Base-by-base conservation (phyloP, 2,797 vertebrate species). In the Lepilemur septentrionalis region DNA sequence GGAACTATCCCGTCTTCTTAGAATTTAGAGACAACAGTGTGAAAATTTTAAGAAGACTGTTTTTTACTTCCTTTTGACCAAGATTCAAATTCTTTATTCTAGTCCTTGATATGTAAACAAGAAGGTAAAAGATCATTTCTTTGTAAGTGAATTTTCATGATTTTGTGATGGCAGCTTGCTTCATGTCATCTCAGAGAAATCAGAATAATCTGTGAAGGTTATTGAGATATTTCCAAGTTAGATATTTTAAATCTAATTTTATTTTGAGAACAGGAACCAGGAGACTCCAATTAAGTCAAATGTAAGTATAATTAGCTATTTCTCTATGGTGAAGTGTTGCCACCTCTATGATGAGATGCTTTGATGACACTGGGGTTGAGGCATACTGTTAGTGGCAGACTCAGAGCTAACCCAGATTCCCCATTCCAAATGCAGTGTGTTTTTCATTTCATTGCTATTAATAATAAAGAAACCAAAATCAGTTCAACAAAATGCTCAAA, bases 251-350 rank as follows among this genome's bases (percentile, higher is more conserved):
- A 94, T 38, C 25, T 63, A 61, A 86, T 84, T 84, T 94, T n/a
- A 82, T 79, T 94, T 93, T 89, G 59, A 91, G 95, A 96, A 81
- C 7, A 86, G 23, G 48, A 70, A 28, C 30, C 41, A 92, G 14
- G 38, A 93, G n/a, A 28, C 30, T 84, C 32, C 25, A 78, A 23
- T 89, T 72, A 84, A 95, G 41, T 48, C 2, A 85, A 85, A 55
- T 38, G 15, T 52, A 32, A 67, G 1, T 55, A 41, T 30, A 78
- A 90, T 25, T 50, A 72, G 30, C 38, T 91, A 70, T 83, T 89
- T 90, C 43, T 85, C 57, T 70, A 7, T 41, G 18, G 50, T 23
- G 72, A 89, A 46, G 11, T 72, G 22, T 91, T 78, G 9, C 11
- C 70, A 90, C 5, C 50, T 76, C 48, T 35, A 23, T 72, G 32